A percentile compares a stretch with the other conserved stretches of the same genome.
These are phyloP conservation scores for Bilobella aurantiaca DNA, from an alignment of 1,140 invertebrate species.

Conservation along the genomic window DNA sequence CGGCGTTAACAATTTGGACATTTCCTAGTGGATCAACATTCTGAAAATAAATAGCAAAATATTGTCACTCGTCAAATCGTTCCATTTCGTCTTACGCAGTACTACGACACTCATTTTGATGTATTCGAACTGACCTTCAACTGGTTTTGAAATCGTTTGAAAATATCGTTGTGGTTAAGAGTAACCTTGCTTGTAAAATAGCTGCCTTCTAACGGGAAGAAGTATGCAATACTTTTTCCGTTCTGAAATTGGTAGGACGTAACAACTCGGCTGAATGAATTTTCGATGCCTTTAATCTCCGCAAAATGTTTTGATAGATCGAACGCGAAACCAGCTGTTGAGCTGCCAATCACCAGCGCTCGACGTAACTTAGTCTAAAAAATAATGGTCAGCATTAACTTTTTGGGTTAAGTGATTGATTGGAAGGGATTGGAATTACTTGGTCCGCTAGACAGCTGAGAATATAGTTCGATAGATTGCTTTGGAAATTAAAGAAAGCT, in stretches of 20 bases:
- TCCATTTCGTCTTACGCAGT: no score
- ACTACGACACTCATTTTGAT: no score
- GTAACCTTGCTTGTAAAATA: conserved; percentile 10
- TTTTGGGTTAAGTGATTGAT: not conserved
- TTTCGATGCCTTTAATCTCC: conserved; percentile 26
- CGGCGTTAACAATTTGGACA: conserved; percentile 23
- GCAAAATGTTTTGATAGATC: conserved; percentile 22
- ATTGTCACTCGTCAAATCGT: no score
- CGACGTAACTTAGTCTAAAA: conserved; percentile 6
- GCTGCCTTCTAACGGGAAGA: conserved; percentile 32
- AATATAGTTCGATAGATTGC: conserved; percentile 21
- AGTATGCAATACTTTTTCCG: conserved; percentile 4
- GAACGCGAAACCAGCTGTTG: conserved; percentile 22
- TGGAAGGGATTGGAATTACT: conserved; percentile 16
- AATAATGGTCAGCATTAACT: no score
- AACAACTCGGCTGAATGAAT: conserved; percentile 20
- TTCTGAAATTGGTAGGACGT: conserved; percentile 31
- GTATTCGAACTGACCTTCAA: not conserved
- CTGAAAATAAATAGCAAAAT: not conserved
- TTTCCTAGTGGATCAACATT: not conserved
- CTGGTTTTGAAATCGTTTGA: not conserved
- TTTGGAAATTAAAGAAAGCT: conserved; percentile 27
- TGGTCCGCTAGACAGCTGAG: not conserved
- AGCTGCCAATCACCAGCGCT: conserved; percentile 27
- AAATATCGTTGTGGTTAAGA: not conserved